phyloP scores from a whole-genome alignment of 2,113 vertebrate species.

The Lophochroa leadbeateri region DNA sequence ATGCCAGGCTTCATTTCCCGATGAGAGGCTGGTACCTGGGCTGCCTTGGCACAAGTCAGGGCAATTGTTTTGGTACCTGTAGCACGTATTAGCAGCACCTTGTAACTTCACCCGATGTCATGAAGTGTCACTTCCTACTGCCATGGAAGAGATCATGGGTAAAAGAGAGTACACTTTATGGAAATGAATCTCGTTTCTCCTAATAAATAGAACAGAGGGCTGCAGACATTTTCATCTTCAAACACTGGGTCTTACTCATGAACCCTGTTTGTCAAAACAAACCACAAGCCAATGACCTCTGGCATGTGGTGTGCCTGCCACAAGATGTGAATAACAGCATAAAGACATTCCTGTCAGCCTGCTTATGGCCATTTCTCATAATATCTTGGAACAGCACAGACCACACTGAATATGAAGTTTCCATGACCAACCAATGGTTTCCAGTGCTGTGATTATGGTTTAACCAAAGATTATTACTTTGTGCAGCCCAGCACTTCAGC shows the following conservation, averaged over 20 bases:
- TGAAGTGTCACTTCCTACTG: neutral
- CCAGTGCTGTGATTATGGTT: conserved; percentile 51
- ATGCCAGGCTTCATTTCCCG: neutral
- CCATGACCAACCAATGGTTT: conserved; percentile 18
- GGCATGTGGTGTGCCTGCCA: neutral
- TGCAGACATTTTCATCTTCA: neutral
- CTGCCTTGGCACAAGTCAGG: neutral
- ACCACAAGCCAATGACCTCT: neutral
- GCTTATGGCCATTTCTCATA: neutral
- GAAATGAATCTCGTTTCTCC: neutral
- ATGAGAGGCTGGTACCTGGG: neutral
- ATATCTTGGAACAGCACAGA: neutral
- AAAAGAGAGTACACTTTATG: neutral
- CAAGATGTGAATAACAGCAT: neutral
- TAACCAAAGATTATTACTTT: conserved; percentile 44
- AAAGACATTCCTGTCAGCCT: neutral
- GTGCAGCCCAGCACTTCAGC: neutral
- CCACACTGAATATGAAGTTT: conserved; percentile 29
- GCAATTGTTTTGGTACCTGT: rapidly evolving
- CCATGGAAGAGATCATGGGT: neutral
- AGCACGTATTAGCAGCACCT: rapidly evolving
- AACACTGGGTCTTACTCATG: neutral
- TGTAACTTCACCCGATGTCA: neutral
- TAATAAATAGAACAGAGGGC: neutral
- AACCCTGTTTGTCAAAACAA: neutral